Evolutionary conservation across 2,113 vertebrate genomes (phyloP).

Genomic region (Perccottus glenii): DNA sequence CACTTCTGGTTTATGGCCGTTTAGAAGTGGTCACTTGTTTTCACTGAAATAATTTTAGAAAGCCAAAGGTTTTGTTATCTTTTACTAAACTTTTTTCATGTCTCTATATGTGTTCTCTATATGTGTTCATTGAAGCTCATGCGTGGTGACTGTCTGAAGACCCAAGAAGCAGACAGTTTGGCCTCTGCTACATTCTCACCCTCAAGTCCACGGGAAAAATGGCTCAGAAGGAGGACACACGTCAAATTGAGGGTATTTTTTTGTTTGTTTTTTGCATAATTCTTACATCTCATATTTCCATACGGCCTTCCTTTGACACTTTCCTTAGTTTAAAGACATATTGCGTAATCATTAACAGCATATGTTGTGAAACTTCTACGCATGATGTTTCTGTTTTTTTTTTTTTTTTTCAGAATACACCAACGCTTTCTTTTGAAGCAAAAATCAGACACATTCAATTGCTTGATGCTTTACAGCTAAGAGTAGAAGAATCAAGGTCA

Average conservation of each 20-base stretch:
- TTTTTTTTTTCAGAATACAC: slow-evolving; percentile 28
- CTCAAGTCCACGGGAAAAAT: slow-evolving; percentile 90
- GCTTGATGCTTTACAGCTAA: slow-evolving; percentile 11
- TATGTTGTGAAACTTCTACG: not conserved
- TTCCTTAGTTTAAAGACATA: not conserved
- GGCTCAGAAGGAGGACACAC: slow-evolving; percentile 93
- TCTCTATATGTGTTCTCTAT: not conserved
- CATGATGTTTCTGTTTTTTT: not conserved
- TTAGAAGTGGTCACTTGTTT: not conserved
- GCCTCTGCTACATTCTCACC: slow-evolving; percentile 84
- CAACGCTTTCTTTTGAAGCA: slow-evolving; percentile 43
- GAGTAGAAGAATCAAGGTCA: slow-evolving; percentile 44
- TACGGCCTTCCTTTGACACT: not conserved
- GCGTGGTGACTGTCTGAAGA: slow-evolving; percentile 85
- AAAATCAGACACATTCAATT: slow-evolving; percentile 30
- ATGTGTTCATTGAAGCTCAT: slow-evolving; percentile 84
- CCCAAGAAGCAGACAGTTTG: slow-evolving; percentile 83
- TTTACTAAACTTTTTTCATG: not conserved
- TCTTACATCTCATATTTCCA: not conserved
- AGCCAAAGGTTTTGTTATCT: not conserved
- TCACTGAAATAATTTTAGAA: not conserved
- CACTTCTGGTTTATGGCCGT: slow-evolving; percentile 13
- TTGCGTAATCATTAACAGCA: not conserved
- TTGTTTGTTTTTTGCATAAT: not conserved
- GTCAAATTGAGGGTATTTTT: slow-evolving; percentile 90